phyloP scores from a whole-genome alignment of 2,797 vertebrate species.

The Decapterus maruadsi region DNA sequence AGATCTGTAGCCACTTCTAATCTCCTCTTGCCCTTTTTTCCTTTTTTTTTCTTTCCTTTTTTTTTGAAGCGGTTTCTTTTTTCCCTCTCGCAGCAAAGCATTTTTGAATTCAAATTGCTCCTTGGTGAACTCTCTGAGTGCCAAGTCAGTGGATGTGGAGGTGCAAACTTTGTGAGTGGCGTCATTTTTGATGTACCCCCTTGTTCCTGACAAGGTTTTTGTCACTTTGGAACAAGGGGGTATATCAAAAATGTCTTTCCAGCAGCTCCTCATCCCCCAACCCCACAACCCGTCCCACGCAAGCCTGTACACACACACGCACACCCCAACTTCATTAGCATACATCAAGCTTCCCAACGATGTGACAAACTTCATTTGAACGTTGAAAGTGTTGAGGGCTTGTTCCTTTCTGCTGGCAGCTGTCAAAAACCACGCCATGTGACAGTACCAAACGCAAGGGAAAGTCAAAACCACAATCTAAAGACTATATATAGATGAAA shows the following conservation, averaged over 20 bases:
- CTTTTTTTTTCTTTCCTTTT: slow-evolving; percentile 24
- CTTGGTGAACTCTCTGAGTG: slow-evolving; percentile 67
- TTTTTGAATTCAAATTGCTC: slow-evolving; percentile 75
- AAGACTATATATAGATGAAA: slow-evolving; percentile 88
- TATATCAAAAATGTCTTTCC: slow-evolving; percentile 70
- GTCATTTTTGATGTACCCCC: slow-evolving; percentile 80
- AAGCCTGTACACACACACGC: slow-evolving; percentile 48
- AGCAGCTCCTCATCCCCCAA: slow-evolving; percentile 53
- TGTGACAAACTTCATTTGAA: slow-evolving; percentile 85
- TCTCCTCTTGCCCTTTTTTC: slow-evolving; percentile 53
- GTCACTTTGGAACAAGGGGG: slow-evolving; percentile 74
- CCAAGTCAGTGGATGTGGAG: slow-evolving; percentile 69
- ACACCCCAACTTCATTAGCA: slow-evolving; percentile 79
- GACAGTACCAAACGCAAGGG: slow-evolving; percentile 70
- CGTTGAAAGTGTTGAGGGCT: slow-evolving; percentile 79
- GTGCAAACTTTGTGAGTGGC: slow-evolving; percentile 79
- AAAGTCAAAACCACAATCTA: slow-evolving; percentile 81
- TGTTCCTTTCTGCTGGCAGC: slow-evolving; percentile 86
- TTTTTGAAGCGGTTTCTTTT: slow-evolving; percentile 56
- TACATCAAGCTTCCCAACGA: slow-evolving; percentile 82
- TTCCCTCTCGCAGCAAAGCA: slow-evolving; percentile 53
- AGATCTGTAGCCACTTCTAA: slow-evolving; percentile 76
- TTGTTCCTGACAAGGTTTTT: slow-evolving; percentile 81
- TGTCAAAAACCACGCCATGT: slow-evolving; percentile 83
- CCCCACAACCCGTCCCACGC: slow-evolving; percentile 51